Conservation (phyloP, 2,797 vertebrate species). For the Helicolenus hilgendorfi region DNA sequence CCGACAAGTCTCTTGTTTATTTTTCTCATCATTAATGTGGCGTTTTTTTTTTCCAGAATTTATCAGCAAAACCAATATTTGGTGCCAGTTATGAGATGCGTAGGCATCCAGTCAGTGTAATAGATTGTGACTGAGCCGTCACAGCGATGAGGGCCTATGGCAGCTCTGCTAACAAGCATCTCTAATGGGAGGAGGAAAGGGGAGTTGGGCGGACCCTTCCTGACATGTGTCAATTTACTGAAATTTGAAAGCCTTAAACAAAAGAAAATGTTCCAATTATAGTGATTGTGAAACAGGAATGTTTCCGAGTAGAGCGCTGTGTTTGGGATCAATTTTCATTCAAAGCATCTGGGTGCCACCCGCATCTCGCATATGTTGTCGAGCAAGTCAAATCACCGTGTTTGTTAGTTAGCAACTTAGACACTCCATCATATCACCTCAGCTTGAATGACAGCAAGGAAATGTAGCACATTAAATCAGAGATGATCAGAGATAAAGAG, state of each 20-base stretch:
- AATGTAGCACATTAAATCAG: constrained; percentile 32
- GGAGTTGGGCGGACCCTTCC: constrained; percentile 10
- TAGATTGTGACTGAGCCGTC: constrained; percentile 77
- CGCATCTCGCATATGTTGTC: constrained; percentile 10
- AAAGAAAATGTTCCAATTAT: constrained; percentile 50
- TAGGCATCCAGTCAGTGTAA: constrained; percentile 68
- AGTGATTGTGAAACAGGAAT: constrained; percentile 34
- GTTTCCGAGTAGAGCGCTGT: neutral
- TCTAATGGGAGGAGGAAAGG: constrained; percentile 44
- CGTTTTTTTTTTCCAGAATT: constrained; percentile 47
- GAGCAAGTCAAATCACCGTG: constrained; percentile 34
- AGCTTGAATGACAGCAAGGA: constrained; percentile 36
- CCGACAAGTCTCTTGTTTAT: constrained; percentile 79
- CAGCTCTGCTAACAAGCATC: constrained; percentile 78
- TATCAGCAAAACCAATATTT: constrained; percentile 88
- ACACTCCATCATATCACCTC: constrained; percentile 20
- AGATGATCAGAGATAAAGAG: constrained; percentile 46
- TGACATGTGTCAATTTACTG: constrained; percentile 65
- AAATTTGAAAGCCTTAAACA: constrained; percentile 47
- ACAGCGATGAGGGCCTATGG: constrained; percentile 65
- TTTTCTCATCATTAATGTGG: constrained; percentile 78
- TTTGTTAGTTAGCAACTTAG: constrained; percentile 41
- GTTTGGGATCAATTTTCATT: constrained; percentile 36
- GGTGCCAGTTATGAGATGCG: constrained; percentile 73
- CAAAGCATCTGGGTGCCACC: constrained; percentile 21